Evolutionary conservation across 2,797 vertebrate species (phyloP).

Genomic region (Molothrus ater): DNA sequence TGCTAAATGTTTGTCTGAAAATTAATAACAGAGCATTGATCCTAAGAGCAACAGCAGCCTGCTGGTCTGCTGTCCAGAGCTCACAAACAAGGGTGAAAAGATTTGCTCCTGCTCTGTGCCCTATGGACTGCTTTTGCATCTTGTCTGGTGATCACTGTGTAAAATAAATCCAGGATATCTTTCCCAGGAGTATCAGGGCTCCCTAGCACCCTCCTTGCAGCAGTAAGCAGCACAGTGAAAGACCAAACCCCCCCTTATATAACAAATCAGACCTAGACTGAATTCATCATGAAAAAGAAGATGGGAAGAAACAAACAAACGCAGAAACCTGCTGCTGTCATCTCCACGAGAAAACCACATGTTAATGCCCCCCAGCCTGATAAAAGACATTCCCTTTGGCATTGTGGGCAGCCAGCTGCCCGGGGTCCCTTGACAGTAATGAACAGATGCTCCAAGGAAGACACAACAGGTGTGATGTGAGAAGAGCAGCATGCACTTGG

Average conservation of each 20-base stretch:
- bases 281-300: background rate
- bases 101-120: background rate
- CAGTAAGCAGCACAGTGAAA: background rate
- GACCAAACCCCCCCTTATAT: background rate
- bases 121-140: background rate
- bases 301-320: background rate
- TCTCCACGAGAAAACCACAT: background rate
- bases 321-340: background rate
- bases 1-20: background rate
- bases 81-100: background rate
- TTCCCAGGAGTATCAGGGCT: background rate
- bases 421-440: fast-evolving
- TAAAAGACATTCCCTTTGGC: background rate
- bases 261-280: background rate
- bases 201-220: background rate
- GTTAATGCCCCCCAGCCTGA: background rate
- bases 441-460: background rate
- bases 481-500: background rate
- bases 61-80: background rate
- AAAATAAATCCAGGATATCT: background rate
- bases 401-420: background rate
- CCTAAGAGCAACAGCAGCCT: background rate
- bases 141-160: background rate
- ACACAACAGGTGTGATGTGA: background rate
- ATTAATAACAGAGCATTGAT: background rate